These are phyloP conservation scores for Spialia ferax DNA, from an alignment of 2,888 invertebrate genomes.

Conservation along the genomic window DNA sequence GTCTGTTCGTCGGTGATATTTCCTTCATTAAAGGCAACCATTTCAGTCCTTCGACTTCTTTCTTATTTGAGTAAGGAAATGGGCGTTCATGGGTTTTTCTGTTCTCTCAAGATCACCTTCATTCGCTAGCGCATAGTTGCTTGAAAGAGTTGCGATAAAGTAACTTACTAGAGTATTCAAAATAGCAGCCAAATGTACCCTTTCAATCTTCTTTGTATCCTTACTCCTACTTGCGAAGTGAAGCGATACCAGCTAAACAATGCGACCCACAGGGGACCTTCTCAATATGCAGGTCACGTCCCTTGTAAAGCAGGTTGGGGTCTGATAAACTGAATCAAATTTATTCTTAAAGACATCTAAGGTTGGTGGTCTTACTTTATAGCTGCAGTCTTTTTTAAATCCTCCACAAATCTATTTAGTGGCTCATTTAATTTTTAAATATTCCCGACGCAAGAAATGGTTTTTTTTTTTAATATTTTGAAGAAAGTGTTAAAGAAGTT, in stretches of 20 bases:
- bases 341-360: slow-evolving; percentile 61
- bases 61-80: no score
- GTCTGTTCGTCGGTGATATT: no score
- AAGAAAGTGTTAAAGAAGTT: no score
- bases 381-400: neutral
- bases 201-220: neutral
- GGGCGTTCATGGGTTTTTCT: no score
- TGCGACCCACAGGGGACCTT: neutral
- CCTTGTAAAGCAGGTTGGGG: slow-evolving; percentile 63
- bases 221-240: slow-evolving; percentile 1
- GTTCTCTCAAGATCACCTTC: no score
- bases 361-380: slow-evolving; percentile 12
- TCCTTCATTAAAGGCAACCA: no score
- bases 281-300: slow-evolving; percentile 5
- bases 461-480: no score
- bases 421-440: neutral
- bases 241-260: slow-evolving; percentile 6
- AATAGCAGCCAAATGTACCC: no score
- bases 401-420: neutral
- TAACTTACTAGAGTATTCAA: no score
- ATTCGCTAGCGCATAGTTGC: no score
- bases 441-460: neutral
- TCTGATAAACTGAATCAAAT: slow-evolving; percentile 75
- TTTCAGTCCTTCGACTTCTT: no score
- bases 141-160: no score